Evolutionary conservation across 1,140 invertebrate genomes (phyloP).

Genomic region (Geopemphigus sp.): DNA sequence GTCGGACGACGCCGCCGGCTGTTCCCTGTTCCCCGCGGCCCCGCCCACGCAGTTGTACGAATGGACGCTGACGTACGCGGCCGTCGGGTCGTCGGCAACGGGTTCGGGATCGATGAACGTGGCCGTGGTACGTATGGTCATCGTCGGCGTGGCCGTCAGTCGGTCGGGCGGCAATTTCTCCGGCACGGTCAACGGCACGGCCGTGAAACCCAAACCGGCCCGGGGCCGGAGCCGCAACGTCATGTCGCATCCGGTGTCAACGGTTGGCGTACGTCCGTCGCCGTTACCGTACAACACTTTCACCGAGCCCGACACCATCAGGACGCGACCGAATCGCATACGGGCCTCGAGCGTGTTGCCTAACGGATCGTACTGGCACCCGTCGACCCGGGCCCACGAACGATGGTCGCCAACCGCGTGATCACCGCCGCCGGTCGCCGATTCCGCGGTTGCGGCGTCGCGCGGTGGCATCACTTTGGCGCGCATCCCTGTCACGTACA

Average conservation of each 20-base stretch:
- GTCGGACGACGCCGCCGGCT: background rate
- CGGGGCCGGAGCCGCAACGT: constrained; percentile 67
- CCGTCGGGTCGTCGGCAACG: background rate
- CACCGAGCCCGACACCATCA: constrained; percentile 67
- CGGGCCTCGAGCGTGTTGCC: constrained; percentile 73
- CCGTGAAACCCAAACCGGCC: constrained; percentile 72
- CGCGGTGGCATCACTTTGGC: constrained; percentile 62
- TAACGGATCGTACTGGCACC: constrained; percentile 68
- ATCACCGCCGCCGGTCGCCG: constrained; percentile 61
- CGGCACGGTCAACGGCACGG: constrained; percentile 57
- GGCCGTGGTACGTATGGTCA: constrained; percentile 69
- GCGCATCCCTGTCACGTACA: constrained; percentile 66
- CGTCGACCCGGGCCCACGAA: constrained; percentile 63
- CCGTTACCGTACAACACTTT: constrained; percentile 53
- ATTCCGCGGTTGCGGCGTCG: constrained; percentile 60
- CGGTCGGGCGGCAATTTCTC: constrained; percentile 13
- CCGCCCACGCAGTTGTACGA: constrained; percentile 67
- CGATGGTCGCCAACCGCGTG: constrained; percentile 53
- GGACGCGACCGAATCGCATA: constrained; percentile 68
- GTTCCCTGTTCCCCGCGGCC: constrained; percentile 9
- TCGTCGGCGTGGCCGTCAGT: constrained; percentile 54
- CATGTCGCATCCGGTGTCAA: constrained; percentile 68
- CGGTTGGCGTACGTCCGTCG: constrained; percentile 52
- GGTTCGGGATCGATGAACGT: constrained; percentile 56
- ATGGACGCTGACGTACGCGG: constrained; percentile 71